Evolutionary conservation across 2,797 vertebrate species (phyloP).

Genomic region (Lutjanus campechanus): DNA sequence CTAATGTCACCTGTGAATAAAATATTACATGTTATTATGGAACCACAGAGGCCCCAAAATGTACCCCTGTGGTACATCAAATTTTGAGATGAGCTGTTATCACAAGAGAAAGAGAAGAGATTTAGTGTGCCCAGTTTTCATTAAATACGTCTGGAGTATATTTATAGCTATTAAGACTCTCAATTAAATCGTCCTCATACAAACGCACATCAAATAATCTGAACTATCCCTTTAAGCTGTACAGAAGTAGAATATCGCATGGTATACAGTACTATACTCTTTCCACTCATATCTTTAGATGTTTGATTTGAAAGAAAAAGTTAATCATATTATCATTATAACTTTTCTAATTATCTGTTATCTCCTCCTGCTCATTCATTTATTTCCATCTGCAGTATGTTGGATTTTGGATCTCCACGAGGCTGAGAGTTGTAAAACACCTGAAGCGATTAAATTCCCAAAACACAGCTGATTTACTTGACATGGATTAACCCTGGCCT

Average conservation of each 20-base stretch:
- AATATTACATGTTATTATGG: no score
- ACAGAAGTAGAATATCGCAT: neutral
- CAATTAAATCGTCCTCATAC: neutral
- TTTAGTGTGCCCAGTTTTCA: neutral
- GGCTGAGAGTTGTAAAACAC: neutral
- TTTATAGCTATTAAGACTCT: neutral
- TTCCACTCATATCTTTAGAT: neutral
- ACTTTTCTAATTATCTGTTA: neutral
- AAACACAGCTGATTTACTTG: neutral
- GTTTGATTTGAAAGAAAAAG: no score
- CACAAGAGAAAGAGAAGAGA: no score
- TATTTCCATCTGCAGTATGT: neutral
- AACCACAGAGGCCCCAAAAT: no score
- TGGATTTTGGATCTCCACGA: neutral
- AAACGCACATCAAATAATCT: no score
- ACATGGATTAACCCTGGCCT: constrained; percentile 14
- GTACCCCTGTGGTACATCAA: no score
- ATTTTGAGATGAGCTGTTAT: no score
- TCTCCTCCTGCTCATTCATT: neutral
- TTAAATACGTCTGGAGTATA: neutral
- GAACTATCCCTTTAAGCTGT: no score
- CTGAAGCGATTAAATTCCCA: neutral
- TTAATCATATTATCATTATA: neutral
- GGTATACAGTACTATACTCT: neutral
- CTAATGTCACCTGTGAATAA: no score